Percentiles rank a stretch among this genome's conserved stretches.
These are phyloP conservation scores for Pristiophorus japonicus DNA, from an alignment of 2,113 vertebrate genomes.

Conservation along the genomic window DNA sequence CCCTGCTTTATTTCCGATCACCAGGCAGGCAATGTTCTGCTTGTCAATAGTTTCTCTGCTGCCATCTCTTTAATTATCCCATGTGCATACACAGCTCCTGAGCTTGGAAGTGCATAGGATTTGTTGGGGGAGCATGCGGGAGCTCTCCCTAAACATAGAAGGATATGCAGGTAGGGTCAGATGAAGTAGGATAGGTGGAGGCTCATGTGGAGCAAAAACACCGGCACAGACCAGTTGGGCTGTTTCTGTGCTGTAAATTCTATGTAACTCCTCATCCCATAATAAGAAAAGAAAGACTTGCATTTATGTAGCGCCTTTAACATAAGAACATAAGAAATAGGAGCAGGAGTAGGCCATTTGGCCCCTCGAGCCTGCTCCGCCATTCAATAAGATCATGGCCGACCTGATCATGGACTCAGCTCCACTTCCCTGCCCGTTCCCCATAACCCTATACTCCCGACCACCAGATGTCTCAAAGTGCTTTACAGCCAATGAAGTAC, in stretches of 20 bases:
- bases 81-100: background rate
- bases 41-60: background rate
- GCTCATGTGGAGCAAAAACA: background rate
- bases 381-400: too few relatives aligned
- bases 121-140: background rate
- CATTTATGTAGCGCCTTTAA: too few relatives aligned
- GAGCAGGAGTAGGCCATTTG: too few relatives aligned
- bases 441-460: too few relatives aligned
- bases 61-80: background rate
- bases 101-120: background rate
- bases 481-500: too few relatives aligned
- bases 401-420: too few relatives aligned
- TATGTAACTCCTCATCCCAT: background rate
- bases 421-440: too few relatives aligned
- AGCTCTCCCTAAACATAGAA: background rate
- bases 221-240: background rate
- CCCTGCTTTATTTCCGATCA: background rate
- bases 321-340: too few relatives aligned
- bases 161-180: background rate
- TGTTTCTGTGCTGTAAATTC: background rate
- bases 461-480: too few relatives aligned
- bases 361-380: too few relatives aligned
- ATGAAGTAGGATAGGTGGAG: background rate
- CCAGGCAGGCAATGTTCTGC: background rate
- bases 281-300: too few relatives aligned